These are phyloP conservation scores for Pagrus major DNA, from an alignment of 2,113 vertebrate species.

Conservation along the genomic window DNA sequence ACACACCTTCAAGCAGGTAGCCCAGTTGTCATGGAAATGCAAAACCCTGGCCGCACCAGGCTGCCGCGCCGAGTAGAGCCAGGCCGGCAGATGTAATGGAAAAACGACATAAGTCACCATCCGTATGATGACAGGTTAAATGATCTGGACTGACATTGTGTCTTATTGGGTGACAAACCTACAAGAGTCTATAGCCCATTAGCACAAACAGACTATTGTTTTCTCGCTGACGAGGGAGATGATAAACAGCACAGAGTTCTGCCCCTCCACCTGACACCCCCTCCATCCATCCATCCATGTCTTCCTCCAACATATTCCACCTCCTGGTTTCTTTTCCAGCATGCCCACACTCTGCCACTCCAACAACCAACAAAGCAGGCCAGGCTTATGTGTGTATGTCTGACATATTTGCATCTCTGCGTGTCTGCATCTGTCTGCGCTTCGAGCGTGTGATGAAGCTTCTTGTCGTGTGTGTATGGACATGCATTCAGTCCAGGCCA, in stretches of 20 bases:
- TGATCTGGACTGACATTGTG: neutral
- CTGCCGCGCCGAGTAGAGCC: no score
- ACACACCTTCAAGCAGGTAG: no score
- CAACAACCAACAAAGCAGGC: constrained; percentile 41
- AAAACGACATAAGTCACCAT: no score
- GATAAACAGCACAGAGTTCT: constrained; percentile 19
- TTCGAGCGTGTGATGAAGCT: neutral
- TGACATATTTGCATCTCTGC: constrained; percentile 32
- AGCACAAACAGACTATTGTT: neutral
- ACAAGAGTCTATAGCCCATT: neutral
- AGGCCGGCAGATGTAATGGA: no score
- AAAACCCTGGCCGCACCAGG: no score
- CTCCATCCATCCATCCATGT: constrained; percentile 30
- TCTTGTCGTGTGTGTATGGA: neutral
- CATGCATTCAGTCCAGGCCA: constrained; percentile 24
- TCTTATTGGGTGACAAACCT: neutral
- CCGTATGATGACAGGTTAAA: neutral
- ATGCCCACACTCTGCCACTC: constrained; percentile 53
- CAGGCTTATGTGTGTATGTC: constrained; percentile 11
- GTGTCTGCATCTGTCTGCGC: constrained; percentile 17
- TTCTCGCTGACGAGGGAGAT: constrained; percentile 22
- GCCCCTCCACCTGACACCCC: constrained; percentile 40
- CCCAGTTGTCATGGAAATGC: no score
- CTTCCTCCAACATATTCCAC: constrained; percentile 39
- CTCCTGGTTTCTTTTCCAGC: constrained; percentile 33